These are phyloP conservation scores for Branchellion lobata DNA, from an alignment of 2,888 invertebrate genomes.

Conservation along the genomic window DNA sequence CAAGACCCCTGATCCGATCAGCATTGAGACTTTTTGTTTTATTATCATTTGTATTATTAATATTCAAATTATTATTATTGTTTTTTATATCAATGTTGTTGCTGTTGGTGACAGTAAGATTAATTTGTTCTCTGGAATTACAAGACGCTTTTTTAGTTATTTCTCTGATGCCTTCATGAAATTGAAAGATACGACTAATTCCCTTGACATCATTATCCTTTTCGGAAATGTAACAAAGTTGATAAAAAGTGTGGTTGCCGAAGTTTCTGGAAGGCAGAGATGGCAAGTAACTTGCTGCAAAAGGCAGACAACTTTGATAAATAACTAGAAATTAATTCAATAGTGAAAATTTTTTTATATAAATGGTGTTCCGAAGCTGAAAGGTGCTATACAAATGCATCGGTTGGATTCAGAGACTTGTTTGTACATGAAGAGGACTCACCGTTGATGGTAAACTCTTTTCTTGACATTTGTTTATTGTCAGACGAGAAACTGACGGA, in stretches of 20 bases:
- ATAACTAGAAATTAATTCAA: background rate
- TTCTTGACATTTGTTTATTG: no score
- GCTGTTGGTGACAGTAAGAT: no score
- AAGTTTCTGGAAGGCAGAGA: background rate
- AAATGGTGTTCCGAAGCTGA: background rate
- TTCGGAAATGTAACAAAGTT: slow-evolving; percentile 2
- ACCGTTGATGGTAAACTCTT: no score
- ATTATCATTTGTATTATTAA: no score
- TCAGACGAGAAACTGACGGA: background rate
- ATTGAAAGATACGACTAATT: background rate
- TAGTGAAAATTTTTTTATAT: background rate
- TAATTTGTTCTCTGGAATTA: no score
- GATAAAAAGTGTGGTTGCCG: background rate
- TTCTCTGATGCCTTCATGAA: background rate
- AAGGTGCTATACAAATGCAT: no score
- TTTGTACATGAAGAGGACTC: no score
- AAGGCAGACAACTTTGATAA: background rate
- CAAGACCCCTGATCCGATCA: no score
- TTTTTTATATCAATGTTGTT: no score
- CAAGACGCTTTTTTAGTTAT: background rate
- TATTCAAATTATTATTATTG: no score
- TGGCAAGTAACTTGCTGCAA: background rate
- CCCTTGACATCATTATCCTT: background rate
- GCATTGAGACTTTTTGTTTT: no score
- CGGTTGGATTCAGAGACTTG: no score